These are phyloP conservation scores for Antheraea mylitta DNA, from an alignment of 1,140 invertebrate species.

Conservation along the genomic window DNA sequence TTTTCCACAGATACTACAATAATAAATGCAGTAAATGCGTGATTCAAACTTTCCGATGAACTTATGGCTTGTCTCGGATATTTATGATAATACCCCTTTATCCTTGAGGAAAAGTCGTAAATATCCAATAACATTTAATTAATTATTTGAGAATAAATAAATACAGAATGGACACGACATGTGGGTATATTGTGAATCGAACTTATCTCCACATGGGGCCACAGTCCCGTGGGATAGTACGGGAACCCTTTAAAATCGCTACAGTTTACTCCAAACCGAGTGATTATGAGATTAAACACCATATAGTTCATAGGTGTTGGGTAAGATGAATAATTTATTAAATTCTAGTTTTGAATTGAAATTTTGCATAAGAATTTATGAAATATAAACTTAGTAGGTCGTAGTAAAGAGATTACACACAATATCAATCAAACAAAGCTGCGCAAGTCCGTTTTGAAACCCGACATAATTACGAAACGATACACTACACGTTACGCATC, in stretches of 20 bases:
- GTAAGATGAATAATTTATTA: not conserved
- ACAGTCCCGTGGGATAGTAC: constrained; percentile 38
- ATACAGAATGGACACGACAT: constrained; percentile 51
- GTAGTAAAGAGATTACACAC: constrained; percentile 66
- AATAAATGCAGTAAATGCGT: not conserved
- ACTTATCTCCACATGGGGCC: constrained; percentile 70
- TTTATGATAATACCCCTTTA: not conserved
- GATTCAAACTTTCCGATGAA: constrained; percentile 2
- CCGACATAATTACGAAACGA: constrained; percentile 61
- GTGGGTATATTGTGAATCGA: constrained; percentile 58
- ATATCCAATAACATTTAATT: not conserved
- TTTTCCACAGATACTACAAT: not conserved
- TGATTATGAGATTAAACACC: not conserved
- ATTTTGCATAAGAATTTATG: constrained; percentile 33
- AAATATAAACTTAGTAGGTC: constrained; percentile 44
- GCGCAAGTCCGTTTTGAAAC: constrained; percentile 67
- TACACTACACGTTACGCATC: constrained; percentile 59
- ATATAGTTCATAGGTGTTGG: not conserved
- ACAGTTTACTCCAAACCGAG: not conserved
- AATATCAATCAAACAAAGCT: constrained; percentile 71
- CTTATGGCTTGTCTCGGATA: not conserved
- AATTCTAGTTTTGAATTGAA: not conserved
- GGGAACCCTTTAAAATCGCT: constrained; percentile 10
- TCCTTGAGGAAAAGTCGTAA: not conserved
- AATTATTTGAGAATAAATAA: not conserved